phyloP scores from a whole-genome alignment of 2,888 invertebrate species.

The Tortricodes alternella region DNA sequence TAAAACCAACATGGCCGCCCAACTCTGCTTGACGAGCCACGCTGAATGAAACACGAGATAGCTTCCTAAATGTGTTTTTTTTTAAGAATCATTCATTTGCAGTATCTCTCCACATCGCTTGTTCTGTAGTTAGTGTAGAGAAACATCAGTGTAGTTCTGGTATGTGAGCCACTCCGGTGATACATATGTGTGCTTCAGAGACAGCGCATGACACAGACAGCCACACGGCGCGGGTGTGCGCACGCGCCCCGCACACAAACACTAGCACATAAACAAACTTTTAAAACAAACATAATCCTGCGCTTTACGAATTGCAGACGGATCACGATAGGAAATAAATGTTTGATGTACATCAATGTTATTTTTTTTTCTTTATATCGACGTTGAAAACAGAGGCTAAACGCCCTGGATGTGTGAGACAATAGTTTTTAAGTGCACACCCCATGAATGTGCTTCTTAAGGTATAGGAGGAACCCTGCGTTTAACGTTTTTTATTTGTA shows the following conservation, averaged over 20 bases:
- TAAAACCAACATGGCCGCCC: constrained; percentile 13
- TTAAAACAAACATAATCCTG: constrained; percentile 30
- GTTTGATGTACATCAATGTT: constrained; percentile 53
- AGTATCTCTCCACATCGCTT: constrained; percentile 41
- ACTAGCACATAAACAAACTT: constrained; percentile 47
- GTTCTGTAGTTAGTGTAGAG: constrained; percentile 48
- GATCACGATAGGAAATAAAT: constrained; percentile 44
- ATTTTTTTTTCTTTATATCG: constrained; percentile 46
- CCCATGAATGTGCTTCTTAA: constrained; percentile 81
- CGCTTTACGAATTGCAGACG: constrained; percentile 17
- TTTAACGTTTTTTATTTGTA: constrained; percentile 57
- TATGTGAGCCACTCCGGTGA: constrained; percentile 78
- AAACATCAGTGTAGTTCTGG: constrained; percentile 59
- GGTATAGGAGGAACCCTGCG: constrained; percentile 71
- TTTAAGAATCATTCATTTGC: constrained; percentile 25
- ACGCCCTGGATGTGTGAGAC: constrained; percentile 66
- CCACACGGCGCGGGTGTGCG: constrained; percentile 54
- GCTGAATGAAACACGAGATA: background rate
- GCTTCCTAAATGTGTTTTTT: constrained; percentile 13
- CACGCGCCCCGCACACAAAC: constrained; percentile 48
- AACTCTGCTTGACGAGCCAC: background rate
- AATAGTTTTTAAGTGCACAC: constrained; percentile 75
- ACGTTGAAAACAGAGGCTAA: constrained; percentile 26
- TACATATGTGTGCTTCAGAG: constrained; percentile 72
- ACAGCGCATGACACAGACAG: constrained; percentile 63